Evolutionary conservation across 2,797 vertebrate species (phyloP).

Genomic region (Pelobates cultripes): DNA sequence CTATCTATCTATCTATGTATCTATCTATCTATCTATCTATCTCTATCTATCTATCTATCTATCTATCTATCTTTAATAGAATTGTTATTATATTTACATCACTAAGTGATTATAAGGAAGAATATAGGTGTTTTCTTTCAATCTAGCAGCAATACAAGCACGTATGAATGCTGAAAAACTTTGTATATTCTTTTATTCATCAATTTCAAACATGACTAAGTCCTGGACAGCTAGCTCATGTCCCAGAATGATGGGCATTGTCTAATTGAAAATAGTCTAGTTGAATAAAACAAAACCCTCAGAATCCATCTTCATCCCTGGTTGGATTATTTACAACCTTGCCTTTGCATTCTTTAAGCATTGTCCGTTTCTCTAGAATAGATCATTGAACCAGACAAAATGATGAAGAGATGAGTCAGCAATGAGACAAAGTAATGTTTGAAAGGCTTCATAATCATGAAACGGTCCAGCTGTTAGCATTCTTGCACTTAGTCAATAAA

Average conservation of each 20-base stretch:
- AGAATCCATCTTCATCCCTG: neutral
- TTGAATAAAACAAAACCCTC: neutral
- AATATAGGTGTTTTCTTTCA: neutral
- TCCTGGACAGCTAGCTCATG: neutral
- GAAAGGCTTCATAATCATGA: neutral
- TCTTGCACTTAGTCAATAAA: too few species aligned
- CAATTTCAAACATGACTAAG: neutral
- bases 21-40: too few species aligned
- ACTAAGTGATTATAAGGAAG: neutral
- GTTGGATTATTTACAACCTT: conserved; percentile 28
- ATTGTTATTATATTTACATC: too few species aligned
- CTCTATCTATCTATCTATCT: too few species aligned
- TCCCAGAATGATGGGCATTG: neutral
- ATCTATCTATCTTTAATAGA: too few species aligned
- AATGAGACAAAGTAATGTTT: conserved; percentile 21
- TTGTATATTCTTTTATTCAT: neutral
- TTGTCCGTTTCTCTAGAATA: conserved; percentile 6
- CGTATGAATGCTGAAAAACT: neutral
- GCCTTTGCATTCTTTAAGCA: neutral
- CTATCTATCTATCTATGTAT: too few species aligned
- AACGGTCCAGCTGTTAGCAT: neutral
- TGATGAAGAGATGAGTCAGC: conserved; percentile 18
- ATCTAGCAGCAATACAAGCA: neutral
- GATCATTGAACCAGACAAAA: conserved; percentile 20
- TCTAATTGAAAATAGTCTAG: neutral